A percentile compares a stretch with the other conserved stretches of the same genome.
These are phyloP conservation scores for Drosophila cardini DNA, from an alignment of 1,140 invertebrate genomes.

Conservation along the genomic window DNA sequence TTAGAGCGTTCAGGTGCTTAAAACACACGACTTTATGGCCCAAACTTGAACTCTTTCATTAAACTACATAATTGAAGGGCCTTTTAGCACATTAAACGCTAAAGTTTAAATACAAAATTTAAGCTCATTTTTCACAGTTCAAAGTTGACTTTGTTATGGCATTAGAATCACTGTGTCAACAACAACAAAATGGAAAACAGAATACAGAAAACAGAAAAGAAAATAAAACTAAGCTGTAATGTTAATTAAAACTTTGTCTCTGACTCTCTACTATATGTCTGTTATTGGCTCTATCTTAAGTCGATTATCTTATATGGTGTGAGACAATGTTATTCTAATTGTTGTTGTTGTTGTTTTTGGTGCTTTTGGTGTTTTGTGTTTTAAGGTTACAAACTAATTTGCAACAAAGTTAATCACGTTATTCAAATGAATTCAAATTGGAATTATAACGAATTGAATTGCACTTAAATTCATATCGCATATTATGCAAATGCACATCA, in stretches of 20 bases:
- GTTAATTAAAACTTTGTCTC: constrained; percentile 77
- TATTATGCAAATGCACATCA: constrained; percentile 70
- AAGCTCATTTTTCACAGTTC: constrained; percentile 6
- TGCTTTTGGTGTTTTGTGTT: neutral
- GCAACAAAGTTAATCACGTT: constrained; percentile 75
- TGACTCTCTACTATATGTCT: constrained; percentile 11
- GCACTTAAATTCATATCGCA: constrained; percentile 48
- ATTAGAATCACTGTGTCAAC: constrained; percentile 48
- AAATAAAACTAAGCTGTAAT: constrained; percentile 65
- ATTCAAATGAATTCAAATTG: constrained; percentile 63
- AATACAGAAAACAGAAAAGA: constrained; percentile 24
- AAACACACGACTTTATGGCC: constrained; percentile 19
- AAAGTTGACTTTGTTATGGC: constrained; percentile 19
- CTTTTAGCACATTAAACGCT: constrained; percentile 24
- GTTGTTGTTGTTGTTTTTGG: too few relatives aligned
- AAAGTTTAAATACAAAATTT: constrained; percentile 25
- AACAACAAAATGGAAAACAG: constrained; percentile 22
- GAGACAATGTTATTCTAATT: neutral
- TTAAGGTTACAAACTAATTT: constrained; percentile 67
- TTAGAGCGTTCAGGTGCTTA: neutral
- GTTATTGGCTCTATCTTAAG: constrained; percentile 28
- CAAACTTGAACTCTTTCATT: constrained; percentile 54
- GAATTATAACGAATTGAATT: constrained; percentile 58
- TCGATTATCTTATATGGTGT: constrained; percentile 29
- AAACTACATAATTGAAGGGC: constrained; percentile 45